Evolutionary conservation across 2,888 invertebrate genomes (phyloP), one percentile per base, ranked within the genome.

Genomic region (Cephus runcator): DNA sequence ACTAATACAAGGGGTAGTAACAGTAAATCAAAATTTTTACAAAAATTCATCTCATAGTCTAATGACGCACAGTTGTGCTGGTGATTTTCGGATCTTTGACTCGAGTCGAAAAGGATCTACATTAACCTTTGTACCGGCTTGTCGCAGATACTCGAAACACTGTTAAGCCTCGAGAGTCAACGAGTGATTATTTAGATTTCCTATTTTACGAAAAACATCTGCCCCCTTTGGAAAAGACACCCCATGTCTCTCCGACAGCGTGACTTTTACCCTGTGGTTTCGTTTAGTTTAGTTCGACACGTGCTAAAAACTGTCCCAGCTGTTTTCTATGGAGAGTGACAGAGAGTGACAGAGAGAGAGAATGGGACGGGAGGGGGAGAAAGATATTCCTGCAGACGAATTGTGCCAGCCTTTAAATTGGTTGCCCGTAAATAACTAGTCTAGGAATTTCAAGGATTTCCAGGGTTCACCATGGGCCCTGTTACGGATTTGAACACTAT

Each of bases 341-440:
- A 31, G 12, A 23, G 36, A 76, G 1, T 12, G 36, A 76, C 1
- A 30, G 73, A 30, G 31, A 69, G 36, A 76, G 15, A 36, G 40
- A 36, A 35, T 11, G 35, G 12, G 0, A 1, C 34, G 11, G 12
- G n/a, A 35, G 34, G 73, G 71, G 36, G 34, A 40, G 75, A 74
- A 69, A 75, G 56, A 36, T 71, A 31, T n/a, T 34, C 71, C 71
- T 71, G 33, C 6, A 78, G 76, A 79, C 76, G 81, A 79, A 80
- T 77, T 80, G 78, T 80, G 73, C 73, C 74, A 75, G 77, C 79
- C 75, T 79, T 79, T 76, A 83, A 83, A 83, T 83, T 81, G 80
- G 80, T 79, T 73, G 73, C 79, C 78, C 75, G 78, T 83, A 82
- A 83, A 83, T 83, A 81, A 83, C 80, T 78, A 75, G 73, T 73